Base-by-base conservation (phyloP, 2,888 invertebrate species). In the Drosophila kuntzei region DNA sequence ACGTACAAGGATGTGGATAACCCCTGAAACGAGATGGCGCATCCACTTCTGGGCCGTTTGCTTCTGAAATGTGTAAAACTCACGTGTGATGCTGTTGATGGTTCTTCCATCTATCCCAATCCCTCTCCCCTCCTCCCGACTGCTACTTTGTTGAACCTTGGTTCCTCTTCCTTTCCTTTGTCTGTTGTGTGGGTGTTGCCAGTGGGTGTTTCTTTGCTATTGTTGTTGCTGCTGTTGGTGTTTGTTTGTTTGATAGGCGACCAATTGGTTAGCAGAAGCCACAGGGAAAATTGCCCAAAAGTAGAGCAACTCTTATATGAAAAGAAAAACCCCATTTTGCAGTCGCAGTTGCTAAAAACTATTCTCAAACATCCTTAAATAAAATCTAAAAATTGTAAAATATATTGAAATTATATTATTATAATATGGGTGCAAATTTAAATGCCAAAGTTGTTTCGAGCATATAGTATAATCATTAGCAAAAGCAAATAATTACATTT, bases 21-120 rank as follows among this genome's bases (percentile, higher is more conserved):
- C 37, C 63, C 49, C 32, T 65, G 47, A 34, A n/a, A 55, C 39
- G 37, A 51, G 46, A 51, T 57, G 66, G 69, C 72, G 62, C 79
- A 61, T 46, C 60, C 59, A 67, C 62, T 66, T 64, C 61, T 65
- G 46, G 11, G 14, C 51, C 53, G 62, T 47, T 78, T 79, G 85
- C 87, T 85, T 82, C 85, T 86, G 78, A 84, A 87, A 81, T 87
- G 82, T 82, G 82, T 87, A 78, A 82, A 80, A 76, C 78, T 85
- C 85, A 83, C 86, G 87, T 85, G 85, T 83, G 87, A 80, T 82
- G 82, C 80, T 85, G 85, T 80, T 74, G 84, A 77, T 84, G 87
- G 25, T 27, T 47, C 20, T 43, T 27, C 36, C 25, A 37, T 18
- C 58, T 36, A 14, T 11, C 2, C 11, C 29, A 37, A 27, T 14